Base-by-base conservation (phyloP, 1,140 invertebrate genomes). In the Adelges cooleyi region DNA sequence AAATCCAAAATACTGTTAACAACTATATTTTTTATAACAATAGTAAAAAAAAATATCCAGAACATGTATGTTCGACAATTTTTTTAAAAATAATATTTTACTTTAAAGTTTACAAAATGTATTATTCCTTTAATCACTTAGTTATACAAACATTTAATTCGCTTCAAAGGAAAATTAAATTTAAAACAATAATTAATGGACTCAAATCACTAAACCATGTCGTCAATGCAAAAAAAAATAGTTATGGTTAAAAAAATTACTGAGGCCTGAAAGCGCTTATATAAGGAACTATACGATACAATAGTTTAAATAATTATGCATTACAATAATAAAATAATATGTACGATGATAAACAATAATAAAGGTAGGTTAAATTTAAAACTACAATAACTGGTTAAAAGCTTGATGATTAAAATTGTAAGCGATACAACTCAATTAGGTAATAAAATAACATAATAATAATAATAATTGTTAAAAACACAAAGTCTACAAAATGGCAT, bases 131-230 rank as follows among this genome's bases (percentile, higher is more conserved):
- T 40, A 46, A 59, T 27, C 54, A 59, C 17, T 59, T 59, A 59
- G 44, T 59, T 59, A 29, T 44, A 59, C 38, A 59, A 59, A 59
- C 29, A 56, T 42, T 42, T 40, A 56, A 56, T 25, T 54, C 42
- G 53, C 53, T 11, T 59, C 5, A 44, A 59, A 44, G 27, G 8
- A 38, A 59, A 59, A 59, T 59, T 22, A 22, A 56, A n/a, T 9
- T 56, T 27, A 59, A 27, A 59, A 56, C 33, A 27, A 59, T 46
- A 33, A 33, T 33, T n/a, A 46, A 44, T 59, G 54, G 54, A 59
- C 54, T 59, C 54, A 59, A 59, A 59, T 59, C 54, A 59, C 54
- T 59, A 59, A 59, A 59, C 54, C 44, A 44, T 33, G 40, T 44
- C 25, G 17, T 54, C 42, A 56, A 59, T 15, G 54, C 36, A 59